Evolutionary conservation across 2,797 vertebrate genomes (phyloP).

Genomic region (Trachops cirrhosus): DNA sequence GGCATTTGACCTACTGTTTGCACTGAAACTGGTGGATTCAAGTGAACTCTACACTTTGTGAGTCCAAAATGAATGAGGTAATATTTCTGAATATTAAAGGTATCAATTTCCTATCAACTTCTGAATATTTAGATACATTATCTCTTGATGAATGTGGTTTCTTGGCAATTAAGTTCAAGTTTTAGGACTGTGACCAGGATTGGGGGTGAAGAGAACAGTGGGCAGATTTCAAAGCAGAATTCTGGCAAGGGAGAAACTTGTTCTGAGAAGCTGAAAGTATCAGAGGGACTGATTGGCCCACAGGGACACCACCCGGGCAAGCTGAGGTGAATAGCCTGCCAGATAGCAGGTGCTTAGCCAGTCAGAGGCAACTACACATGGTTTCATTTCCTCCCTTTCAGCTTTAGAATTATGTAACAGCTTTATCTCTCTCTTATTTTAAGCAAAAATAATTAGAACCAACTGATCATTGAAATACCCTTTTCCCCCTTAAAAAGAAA

Average conservation of each 20-base stretch:
- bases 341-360: not conserved
- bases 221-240: conserved; percentile 20
- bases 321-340: conserved; percentile 27
- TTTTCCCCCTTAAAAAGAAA: not conserved
- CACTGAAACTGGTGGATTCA: not conserved
- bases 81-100: not conserved
- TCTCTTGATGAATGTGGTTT: not conserved
- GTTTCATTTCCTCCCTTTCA: conserved; percentile 41
- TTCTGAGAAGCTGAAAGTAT: not conserved
- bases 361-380: not conserved
- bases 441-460: conserved; percentile 12
- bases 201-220: not conserved
- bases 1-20: not conserved
- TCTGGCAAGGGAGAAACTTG: not conserved
- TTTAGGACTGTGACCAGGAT: not conserved
- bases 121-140: not conserved
- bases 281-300: not conserved
- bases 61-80: not conserved
- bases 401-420: conserved; percentile 40
- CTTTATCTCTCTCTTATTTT: not conserved
- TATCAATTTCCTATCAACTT: not conserved
- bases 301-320: not conserved
- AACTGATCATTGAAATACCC: not conserved
- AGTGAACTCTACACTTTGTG: not conserved
- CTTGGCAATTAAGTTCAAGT: not conserved